phyloP scores from a whole-genome alignment of 2,888 invertebrate species.

The Nezara viridula region DNA sequence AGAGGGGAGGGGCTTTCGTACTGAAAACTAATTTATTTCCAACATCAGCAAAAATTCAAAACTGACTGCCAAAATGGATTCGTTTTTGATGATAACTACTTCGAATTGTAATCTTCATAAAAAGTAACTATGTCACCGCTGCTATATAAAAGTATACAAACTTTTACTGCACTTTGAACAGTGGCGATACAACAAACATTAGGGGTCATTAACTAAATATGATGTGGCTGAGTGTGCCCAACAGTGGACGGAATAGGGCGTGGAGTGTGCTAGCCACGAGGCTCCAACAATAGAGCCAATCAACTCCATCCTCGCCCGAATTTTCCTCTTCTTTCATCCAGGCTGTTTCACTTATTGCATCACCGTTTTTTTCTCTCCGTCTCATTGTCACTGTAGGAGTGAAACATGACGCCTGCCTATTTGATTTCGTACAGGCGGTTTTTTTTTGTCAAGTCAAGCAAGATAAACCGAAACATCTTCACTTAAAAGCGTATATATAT shows the following conservation, averaged over 20 bases:
- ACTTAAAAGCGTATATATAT: neutral
- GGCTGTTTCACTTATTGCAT: conserved; percentile 39
- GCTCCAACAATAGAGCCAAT: conserved; percentile 18
- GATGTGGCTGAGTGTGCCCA: neutral
- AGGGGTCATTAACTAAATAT: neutral
- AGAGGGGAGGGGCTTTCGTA: too few species aligned
- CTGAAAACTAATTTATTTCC: too few species aligned
- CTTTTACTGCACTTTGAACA: neutral
- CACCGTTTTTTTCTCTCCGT: neutral
- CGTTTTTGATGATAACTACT: too few species aligned
- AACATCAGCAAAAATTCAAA: too few species aligned
- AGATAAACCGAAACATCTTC: neutral
- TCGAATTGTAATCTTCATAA: too few species aligned
- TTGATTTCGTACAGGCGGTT: neutral
- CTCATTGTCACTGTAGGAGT: conserved; percentile 1
- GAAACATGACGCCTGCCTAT: neutral
- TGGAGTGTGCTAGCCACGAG: conserved; percentile 40
- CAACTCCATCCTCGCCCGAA: conserved; percentile 36
- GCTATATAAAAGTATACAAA: neutral
- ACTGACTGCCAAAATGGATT: too few species aligned
- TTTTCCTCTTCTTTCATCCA: conserved; percentile 40
- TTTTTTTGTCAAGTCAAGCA: neutral
- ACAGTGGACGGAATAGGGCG: neutral
- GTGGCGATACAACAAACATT: neutral
- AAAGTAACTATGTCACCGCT: too few species aligned